phyloP scores from a whole-genome alignment of 2,888 invertebrate species.

The Brachyptera putata region DNA sequence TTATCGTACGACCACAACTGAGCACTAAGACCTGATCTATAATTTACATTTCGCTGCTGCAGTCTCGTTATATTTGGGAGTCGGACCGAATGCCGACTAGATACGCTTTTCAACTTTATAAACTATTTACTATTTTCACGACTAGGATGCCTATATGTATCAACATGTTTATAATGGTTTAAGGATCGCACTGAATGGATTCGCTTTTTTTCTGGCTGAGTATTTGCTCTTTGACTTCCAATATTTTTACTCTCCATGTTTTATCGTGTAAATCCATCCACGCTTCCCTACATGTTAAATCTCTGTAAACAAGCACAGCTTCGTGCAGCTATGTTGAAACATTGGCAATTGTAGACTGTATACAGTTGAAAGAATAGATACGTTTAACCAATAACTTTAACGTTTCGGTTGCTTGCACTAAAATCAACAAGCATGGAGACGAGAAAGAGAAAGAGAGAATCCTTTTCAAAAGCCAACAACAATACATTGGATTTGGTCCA shows the following conservation, averaged over 20 bases:
- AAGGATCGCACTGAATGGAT: conserved; percentile 8
- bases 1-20: too few relatives aligned
- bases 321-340: not conserved
- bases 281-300: conserved; percentile 12
- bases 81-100: not conserved
- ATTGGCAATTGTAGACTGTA: not conserved
- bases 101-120: not conserved
- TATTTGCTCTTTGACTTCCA: conserved; percentile 6
- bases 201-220: conserved; percentile 11
- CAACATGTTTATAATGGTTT: conserved; percentile 2
- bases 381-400: not conserved
- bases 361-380: not conserved
- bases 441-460: too few relatives aligned
- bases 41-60: conserved; percentile 1
- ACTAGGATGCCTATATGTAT: not conserved
- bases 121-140: not conserved
- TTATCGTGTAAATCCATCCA: conserved; percentile 7
- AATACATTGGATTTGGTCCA: conserved; percentile 1
- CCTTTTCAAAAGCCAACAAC: conserved; percentile 17
- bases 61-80: not conserved
- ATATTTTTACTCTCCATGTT: conserved; percentile 8
- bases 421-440: conserved; percentile 11
- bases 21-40: conserved; percentile 1
- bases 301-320: conserved; percentile 7
- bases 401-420: not conserved